A percentile compares a stretch with the other conserved stretches of the same genome.
Evolutionary conservation across 2,888 invertebrate species (phyloP).

Genomic region (Tiphia femorata): DNA sequence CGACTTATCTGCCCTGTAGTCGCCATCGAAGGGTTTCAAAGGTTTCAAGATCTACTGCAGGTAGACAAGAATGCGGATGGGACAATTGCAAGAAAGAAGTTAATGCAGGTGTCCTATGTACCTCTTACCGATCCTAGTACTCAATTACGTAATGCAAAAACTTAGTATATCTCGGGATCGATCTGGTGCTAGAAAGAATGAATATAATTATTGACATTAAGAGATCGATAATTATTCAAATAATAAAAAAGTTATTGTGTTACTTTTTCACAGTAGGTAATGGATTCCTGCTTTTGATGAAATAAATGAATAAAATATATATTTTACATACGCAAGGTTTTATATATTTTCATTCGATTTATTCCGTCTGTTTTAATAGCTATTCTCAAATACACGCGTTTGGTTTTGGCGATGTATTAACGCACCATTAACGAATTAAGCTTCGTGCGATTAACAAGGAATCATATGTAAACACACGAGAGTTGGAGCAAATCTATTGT

Average conservation of each 20-base stretch:
- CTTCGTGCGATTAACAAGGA: too few relatives aligned
- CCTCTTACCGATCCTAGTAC: slow-evolving; percentile 89
- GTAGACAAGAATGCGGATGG: slow-evolving; percentile 92
- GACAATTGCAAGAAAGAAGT: slow-evolving; percentile 77
- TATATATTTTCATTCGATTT: too few relatives aligned
- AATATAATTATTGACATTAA: not conserved
- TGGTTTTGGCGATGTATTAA: too few relatives aligned
- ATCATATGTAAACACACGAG: too few relatives aligned
- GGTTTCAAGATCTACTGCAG: slow-evolving; percentile 70
- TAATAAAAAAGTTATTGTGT: not conserved
- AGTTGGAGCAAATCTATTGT: too few relatives aligned
- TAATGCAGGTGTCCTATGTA: slow-evolving; percentile 98
- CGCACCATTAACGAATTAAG: too few relatives aligned
- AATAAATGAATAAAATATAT: not conserved
- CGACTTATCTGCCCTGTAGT: slow-evolving; percentile 93
- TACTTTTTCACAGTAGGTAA: not conserved
- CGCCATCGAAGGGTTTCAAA: slow-evolving; percentile 86
- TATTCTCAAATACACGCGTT: too few relatives aligned
- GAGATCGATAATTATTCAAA: too few relatives aligned
- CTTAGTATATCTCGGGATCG: slow-evolving; percentile 6
- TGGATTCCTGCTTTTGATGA: not conserved
- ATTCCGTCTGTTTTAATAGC: too few relatives aligned
- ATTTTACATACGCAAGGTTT: not conserved
- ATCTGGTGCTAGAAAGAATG: not conserved
- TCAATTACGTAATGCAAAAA: slow-evolving; percentile 68